Base-by-base conservation (phyloP, 1,140 invertebrate species). In the Neodiprion lecontei region DNA sequence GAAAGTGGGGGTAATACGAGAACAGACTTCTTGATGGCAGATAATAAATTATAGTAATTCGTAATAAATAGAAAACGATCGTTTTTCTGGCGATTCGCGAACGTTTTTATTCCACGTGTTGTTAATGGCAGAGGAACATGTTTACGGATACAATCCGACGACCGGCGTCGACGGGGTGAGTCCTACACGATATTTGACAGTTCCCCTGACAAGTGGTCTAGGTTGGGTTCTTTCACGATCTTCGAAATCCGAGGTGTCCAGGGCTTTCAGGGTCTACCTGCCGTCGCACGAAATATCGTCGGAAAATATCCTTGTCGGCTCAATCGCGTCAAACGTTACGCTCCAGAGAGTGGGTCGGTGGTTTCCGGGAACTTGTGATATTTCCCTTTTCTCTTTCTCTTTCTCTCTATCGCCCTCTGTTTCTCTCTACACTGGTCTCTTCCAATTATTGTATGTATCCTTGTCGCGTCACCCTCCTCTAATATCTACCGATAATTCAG, bases 91-190 rank as follows among this genome's bases (percentile, higher is more conserved):
- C 53, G 11, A 61, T 61, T 17, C 11, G 53, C 11, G n/a, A 61
- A 61, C 11, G 65, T 71, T 69, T 21, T 73, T 48, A 76, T 73
- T 73, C 79, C 28, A 85, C 73, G 73, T 81, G 80, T 84, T 82
- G 87, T 89, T 89, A 83, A 89, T 88, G 86, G 87, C 88, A 88
- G 86, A 89, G 77, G 86, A 88, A 82, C 83, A 89, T 87, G 86
- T 86, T 77, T 88, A 88, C 80, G 88, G 88, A 80, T 89, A 88
- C 78, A 87, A 84, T 84, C 85, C 86, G 80, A 81, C 83, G 79
- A 79, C 81, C 83, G 86, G 84, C 75, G 84, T 81, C 83, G 83
- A 88, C 78, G 80, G 82, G 77, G 83, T 81, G 83, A 81, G 86
- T 88, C 9, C n/a, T 61, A 88, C 81, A 86, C 88, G 88, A 78